A percentile compares a stretch with the other conserved stretches of the same genome.
These are phyloP conservation scores for Brienomyrus longianalis DNA, from an alignment of 2,113 vertebrate species.

Conservation along the genomic window DNA sequence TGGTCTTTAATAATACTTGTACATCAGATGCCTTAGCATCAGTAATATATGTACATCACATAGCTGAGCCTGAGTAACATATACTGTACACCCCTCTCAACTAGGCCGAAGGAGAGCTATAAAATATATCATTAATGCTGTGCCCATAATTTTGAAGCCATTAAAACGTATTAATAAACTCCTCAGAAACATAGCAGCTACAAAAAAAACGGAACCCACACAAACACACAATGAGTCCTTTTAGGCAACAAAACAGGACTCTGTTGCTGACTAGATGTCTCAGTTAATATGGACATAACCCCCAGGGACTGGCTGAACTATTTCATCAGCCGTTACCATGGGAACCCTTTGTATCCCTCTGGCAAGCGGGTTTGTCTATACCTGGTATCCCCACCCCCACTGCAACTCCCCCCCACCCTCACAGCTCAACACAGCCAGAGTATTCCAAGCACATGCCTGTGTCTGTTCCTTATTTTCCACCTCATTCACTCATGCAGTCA, in stretches of 20 bases:
- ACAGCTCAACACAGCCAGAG: not conserved
- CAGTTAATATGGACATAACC: constrained; percentile 15
- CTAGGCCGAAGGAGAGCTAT: not conserved
- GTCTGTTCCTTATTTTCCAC: constrained; percentile 14
- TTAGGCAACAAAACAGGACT: constrained; percentile 7
- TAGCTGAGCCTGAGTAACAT: not conserved
- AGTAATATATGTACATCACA: not conserved
- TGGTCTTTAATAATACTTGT: not conserved
- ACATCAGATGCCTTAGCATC: not conserved
- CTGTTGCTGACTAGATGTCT: not conserved
- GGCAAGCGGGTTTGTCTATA: not conserved
- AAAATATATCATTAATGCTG: not conserved
- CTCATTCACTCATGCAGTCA: not conserved
- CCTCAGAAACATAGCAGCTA: not conserved
- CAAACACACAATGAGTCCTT: constrained; percentile 11
- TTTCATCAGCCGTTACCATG: constrained; percentile 14
- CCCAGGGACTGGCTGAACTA: constrained; percentile 12
- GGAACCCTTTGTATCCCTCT: constrained; percentile 9
- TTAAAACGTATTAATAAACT: not conserved
- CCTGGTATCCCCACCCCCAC: not conserved
- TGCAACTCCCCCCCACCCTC: not conserved
- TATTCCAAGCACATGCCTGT: not conserved
- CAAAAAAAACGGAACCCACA: constrained; percentile 9
- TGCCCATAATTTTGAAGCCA: not conserved
- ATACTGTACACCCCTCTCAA: not conserved